Percentiles rank a stretch among this genome's conserved stretches.
These are phyloP conservation scores for Meta bourneti DNA, from an alignment of 2,888 invertebrate genomes.

Conservation along the genomic window DNA sequence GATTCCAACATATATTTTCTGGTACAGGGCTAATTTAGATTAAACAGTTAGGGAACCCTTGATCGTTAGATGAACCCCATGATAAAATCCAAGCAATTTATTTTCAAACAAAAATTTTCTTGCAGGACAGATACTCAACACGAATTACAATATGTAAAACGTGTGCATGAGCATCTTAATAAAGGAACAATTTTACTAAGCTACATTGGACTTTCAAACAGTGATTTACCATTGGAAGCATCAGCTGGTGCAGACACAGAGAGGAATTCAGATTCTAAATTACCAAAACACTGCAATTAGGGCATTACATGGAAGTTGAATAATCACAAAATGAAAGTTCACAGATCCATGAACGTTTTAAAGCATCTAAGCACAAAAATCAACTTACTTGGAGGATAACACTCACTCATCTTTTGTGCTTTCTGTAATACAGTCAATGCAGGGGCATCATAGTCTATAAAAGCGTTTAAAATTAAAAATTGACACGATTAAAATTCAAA, in stretches of 20 bases:
- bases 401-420: not conserved
- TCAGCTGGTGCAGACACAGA: constrained; percentile 31
- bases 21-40: no score
- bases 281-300: not conserved
- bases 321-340: not conserved
- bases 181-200: no score
- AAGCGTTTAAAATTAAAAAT: not conserved
- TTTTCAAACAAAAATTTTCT: no score
- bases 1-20: no score
- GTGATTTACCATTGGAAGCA: constrained; percentile 25
- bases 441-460: constrained; percentile 29
- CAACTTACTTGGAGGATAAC: constrained; percentile 53
- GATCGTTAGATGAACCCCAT: no score
- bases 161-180: no score
- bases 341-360: not conserved
- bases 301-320: not conserved
- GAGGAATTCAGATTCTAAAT: constrained; percentile 47
- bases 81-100: no score
- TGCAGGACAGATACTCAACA: no score
- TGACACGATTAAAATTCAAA: no score
- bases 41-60: no score
- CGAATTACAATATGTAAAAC: no score
- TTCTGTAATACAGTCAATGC: constrained; percentile 6
- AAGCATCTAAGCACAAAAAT: not conserved
- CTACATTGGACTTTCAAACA: not conserved